Evolutionary conservation across 2,888 invertebrate genomes (phyloP).

Genomic region (Antheraea yamamai): DNA sequence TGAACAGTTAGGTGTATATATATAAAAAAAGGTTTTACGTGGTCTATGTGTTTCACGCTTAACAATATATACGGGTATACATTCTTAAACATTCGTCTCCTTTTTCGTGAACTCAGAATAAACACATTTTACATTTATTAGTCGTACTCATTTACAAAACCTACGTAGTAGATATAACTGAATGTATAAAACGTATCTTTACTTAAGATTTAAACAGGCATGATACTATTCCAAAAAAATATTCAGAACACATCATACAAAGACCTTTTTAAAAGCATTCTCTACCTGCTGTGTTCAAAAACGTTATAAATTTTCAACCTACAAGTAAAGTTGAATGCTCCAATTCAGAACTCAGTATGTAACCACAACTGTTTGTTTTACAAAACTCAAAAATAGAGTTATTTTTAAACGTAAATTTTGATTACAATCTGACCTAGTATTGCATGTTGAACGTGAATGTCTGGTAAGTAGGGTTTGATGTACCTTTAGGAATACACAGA

Average conservation of each 20-base stretch:
- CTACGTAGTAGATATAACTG: neutral
- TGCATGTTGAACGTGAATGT: neutral
- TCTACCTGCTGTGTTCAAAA: conserved; percentile 5
- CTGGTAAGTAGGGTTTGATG: neutral
- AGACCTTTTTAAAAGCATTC: neutral
- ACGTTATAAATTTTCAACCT: neutral
- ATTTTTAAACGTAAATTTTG: neutral
- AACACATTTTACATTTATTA: neutral
- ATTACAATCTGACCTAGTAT: neutral
- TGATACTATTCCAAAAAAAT: neutral
- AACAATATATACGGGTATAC: neutral
- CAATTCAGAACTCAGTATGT: conserved; percentile 3
- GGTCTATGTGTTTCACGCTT: neutral
- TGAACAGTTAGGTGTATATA: neutral
- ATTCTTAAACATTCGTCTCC: neutral
- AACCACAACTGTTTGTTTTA: neutral
- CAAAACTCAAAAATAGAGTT: neutral
- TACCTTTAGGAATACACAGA: neutral
- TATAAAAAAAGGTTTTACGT: neutral
- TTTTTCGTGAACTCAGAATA: neutral
- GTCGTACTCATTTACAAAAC: neutral
- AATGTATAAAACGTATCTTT: neutral
- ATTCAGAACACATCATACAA: neutral
- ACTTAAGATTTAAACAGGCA: neutral
- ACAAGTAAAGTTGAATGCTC: neutral